A percentile compares a stretch with the other conserved stretches of the same genome.
Evolutionary conservation across 2,888 invertebrate species (phyloP).

Genomic region (Brachycybe producta): DNA sequence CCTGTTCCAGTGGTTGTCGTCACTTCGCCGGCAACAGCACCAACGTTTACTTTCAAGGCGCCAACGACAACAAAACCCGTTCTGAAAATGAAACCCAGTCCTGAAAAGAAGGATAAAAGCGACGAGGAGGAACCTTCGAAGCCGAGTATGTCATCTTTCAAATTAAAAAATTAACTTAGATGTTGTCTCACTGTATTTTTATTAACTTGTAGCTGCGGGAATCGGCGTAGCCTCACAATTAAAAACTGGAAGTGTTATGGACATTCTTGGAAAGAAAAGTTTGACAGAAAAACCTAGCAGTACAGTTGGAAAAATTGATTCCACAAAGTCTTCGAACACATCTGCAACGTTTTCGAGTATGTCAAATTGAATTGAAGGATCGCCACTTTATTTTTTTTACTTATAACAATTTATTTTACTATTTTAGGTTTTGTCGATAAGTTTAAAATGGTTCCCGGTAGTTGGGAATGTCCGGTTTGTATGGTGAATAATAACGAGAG

Average conservation of each 20-base stretch:
- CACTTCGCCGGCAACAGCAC: too few relatives aligned
- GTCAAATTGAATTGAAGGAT: neutral
- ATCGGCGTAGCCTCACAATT: conserved; percentile 23
- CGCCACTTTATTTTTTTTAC: too few relatives aligned
- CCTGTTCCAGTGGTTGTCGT: too few relatives aligned
- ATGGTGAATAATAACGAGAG: conserved; percentile 28
- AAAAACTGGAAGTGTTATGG: conserved; percentile 28
- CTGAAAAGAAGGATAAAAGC: neutral
- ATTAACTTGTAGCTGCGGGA: neutral
- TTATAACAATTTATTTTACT: too few relatives aligned
- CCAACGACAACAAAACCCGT: too few relatives aligned
- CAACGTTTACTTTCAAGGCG: too few relatives aligned
- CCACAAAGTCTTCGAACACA: neutral
- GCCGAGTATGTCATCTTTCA: neutral
- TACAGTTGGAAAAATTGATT: too few relatives aligned
- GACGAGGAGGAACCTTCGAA: neutral
- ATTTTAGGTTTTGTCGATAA: conserved; percentile 26
- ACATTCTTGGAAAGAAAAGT: conserved; percentile 24
- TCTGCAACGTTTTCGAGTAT: neutral
- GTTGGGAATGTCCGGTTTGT: conserved; percentile 32
- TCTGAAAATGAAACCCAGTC: too few relatives aligned
- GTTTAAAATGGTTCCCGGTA: conserved; percentile 27
- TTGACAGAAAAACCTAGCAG: neutral
- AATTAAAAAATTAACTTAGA: neutral
- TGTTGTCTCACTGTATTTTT: neutral